These are phyloP conservation scores for Hyles vespertilio DNA, from an alignment of 1,140 invertebrate species.

Conservation along the genomic window DNA sequence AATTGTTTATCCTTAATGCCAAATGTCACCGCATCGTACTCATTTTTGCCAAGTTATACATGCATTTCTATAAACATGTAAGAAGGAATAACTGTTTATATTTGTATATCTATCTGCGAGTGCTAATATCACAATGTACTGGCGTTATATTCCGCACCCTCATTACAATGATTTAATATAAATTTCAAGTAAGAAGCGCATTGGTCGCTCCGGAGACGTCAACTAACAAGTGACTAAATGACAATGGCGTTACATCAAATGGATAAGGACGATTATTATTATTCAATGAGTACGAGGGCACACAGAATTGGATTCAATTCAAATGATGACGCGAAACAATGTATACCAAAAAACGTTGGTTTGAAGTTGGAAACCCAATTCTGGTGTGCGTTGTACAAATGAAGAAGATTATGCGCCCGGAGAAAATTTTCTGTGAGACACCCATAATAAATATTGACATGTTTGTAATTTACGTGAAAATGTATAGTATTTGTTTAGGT, in stretches of 20 bases:
- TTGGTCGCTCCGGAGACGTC: constrained; percentile 20
- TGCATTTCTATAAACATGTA: no score
- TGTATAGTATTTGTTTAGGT: background rate
- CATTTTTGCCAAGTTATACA: no score
- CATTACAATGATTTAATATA: no score
- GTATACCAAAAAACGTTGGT: background rate
- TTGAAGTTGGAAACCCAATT: constrained; percentile 36
- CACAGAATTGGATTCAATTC: constrained; percentile 34
- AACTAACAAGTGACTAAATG: constrained; percentile 46
- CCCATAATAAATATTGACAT: no score
- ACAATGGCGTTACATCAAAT: constrained; percentile 42
- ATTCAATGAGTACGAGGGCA: constrained; percentile 29
- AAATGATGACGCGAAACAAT: constrained; percentile 4
- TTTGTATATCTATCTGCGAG: no score
- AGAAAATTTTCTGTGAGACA: constrained; percentile 2
- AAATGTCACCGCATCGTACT: no score
- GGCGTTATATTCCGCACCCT: no score
- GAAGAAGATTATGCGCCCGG: constrained; percentile 44
- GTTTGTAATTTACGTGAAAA: no score
- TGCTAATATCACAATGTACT: no score
- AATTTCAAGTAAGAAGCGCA: constrained; percentile 8
- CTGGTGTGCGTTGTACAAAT: constrained; percentile 28
- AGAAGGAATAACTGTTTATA: no score
- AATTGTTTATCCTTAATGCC: no score
- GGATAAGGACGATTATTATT: constrained; percentile 40